Evolutionary conservation across 2,113 vertebrate genomes (phyloP).

Genomic region (Pseudopodoces humilis): DNA sequence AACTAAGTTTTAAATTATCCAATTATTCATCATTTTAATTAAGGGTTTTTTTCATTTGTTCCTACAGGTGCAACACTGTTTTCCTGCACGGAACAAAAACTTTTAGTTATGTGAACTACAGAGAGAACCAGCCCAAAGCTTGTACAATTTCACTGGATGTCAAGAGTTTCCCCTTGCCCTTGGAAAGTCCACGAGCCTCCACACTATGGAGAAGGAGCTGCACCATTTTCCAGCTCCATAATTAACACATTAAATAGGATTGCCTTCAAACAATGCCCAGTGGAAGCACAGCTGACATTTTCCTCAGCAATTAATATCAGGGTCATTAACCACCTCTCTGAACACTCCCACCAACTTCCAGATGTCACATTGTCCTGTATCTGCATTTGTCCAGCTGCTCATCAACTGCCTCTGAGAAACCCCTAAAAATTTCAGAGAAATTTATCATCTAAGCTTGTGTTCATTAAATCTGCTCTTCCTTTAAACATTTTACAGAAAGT

Average conservation of each 20-base stretch:
- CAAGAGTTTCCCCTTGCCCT: not conserved
- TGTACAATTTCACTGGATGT: not conserved
- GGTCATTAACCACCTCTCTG: not conserved
- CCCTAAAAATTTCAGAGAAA: not conserved
- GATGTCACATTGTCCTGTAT: not conserved
- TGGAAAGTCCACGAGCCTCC: not conserved
- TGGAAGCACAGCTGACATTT: not conserved
- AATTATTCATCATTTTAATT: not conserved
- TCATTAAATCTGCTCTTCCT: not conserved
- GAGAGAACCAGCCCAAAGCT: not conserved
- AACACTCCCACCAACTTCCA: not conserved
- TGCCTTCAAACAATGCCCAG: not conserved
- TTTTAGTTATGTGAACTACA: not conserved
- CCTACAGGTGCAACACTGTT: not conserved
- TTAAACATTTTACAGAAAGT: not conserved
- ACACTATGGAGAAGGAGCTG: not conserved
- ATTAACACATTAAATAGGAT: not conserved
- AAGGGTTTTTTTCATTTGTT: not conserved
- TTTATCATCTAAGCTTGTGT: not conserved
- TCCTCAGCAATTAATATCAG: not conserved
- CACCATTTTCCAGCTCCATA: not conserved
- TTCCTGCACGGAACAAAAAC: not conserved
- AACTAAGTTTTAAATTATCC: not conserved
- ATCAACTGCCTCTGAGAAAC: not conserved
- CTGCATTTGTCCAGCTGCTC: not conserved